A percentile compares a stretch with the other conserved stretches of the same genome.
These are phyloP conservation scores for Aegypius monachus DNA, from an alignment of 2,113 vertebrate species.

Conservation along the genomic window DNA sequence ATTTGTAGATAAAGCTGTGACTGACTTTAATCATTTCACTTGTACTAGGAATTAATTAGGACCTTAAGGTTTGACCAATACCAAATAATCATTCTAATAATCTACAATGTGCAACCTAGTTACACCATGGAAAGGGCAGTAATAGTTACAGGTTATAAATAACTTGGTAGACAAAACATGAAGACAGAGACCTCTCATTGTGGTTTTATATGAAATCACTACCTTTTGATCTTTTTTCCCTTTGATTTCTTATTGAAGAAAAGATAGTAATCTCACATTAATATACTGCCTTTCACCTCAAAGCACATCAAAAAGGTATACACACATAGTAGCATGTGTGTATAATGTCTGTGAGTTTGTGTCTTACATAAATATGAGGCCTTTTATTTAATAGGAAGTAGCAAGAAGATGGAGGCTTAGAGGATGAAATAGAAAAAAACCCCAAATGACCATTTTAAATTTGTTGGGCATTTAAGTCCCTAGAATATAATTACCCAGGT, in stretches of 20 bases:
- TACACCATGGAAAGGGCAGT: neutral
- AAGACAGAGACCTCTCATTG: neutral
- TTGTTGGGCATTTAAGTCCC: neutral
- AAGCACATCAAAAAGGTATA: neutral
- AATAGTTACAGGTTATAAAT: conserved; percentile 32
- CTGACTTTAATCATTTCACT: neutral
- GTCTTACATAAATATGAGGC: neutral
- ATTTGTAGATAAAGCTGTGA: neutral
- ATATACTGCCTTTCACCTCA: conserved; percentile 2
- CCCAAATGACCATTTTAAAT: neutral
- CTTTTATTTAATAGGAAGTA: neutral
- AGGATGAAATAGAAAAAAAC: accelerated
- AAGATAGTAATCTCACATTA: conserved; percentile 15
- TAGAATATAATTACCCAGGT: neutral
- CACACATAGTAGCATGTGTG: neutral
- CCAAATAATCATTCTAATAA: neutral
- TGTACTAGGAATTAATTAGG: conserved; percentile 1
- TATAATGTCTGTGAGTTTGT: neutral
- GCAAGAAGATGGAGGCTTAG: neutral
- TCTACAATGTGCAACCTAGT: neutral
- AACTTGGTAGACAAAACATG: neutral
- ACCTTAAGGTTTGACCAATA: neutral
- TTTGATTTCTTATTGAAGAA: conserved; percentile 36
- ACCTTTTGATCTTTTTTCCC: neutral
- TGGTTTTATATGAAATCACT: neutral